These are phyloP conservation scores for Drosophila colorata DNA, from an alignment of 2,888 invertebrate species.

Conservation along the genomic window DNA sequence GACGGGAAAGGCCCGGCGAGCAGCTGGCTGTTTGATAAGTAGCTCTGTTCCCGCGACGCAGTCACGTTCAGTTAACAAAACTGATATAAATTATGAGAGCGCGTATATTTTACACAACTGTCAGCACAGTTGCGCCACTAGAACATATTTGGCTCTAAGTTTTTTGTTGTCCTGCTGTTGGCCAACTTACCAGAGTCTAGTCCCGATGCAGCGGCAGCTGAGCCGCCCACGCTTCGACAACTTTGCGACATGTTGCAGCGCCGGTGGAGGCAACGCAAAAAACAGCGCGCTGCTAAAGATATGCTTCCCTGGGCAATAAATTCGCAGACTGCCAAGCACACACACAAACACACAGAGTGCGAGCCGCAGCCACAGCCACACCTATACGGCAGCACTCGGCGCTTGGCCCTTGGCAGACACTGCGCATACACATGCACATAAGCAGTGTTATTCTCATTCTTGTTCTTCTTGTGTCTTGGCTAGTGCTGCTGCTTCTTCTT, in stretches of 20 bases:
- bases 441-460: constrained; percentile 33
- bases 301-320: constrained; percentile 82
- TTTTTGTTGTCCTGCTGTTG: constrained; percentile 47
- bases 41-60: constrained; percentile 63
- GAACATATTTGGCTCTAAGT: constrained; percentile 73
- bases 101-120: constrained; percentile 80
- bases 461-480: constrained; percentile 26
- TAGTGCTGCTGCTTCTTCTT: constrained; percentile 44
- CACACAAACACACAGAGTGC: constrained; percentile 29
- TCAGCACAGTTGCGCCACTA: constrained; percentile 79
- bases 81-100: constrained; percentile 78
- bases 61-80: constrained; percentile 81
- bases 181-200: constrained; percentile 55
- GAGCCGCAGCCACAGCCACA: constrained; percentile 22
- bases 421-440: constrained; percentile 18
- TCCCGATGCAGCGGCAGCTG: constrained; percentile 64
- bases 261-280: constrained; percentile 32
- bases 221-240: constrained; percentile 73
- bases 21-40: constrained; percentile 52
- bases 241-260: constrained; percentile 79
- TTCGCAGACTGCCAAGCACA: constrained; percentile 60
- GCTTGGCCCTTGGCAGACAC: constrained; percentile 25
- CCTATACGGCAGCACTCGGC: constrained; percentile 33
- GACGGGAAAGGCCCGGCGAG: constrained; percentile 6
- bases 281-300: constrained; percentile 65